Conservation (phyloP, 2,797 vertebrate species). For the Rousettus madagascariensis region DNA sequence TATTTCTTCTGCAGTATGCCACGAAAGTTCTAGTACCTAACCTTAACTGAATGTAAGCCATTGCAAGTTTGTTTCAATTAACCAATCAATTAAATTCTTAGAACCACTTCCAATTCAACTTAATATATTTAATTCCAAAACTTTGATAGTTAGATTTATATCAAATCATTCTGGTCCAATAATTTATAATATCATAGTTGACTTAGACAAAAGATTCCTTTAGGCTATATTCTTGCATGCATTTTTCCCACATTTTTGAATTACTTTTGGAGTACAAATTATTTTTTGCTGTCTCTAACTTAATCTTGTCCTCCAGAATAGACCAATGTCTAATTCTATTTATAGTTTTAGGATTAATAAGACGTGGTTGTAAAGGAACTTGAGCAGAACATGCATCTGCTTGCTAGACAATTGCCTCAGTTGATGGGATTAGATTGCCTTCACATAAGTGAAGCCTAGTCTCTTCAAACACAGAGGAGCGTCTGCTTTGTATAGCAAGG, state of each 20-base stretch:
- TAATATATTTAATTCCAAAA: background rate
- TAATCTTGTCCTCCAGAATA: background rate
- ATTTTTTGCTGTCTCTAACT: background rate
- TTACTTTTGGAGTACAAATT: background rate
- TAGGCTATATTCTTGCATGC: background rate
- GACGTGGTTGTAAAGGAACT: background rate
- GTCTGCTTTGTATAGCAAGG: background rate
- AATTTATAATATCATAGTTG: background rate
- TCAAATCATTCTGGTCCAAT: background rate
- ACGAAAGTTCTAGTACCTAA: background rate
- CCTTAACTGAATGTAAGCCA: background rate
- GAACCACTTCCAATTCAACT: background rate
- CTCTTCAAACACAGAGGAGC: background rate
- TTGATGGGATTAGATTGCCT: background rate
- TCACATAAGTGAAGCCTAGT: background rate
- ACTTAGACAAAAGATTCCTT: background rate
- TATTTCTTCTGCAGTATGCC: background rate
- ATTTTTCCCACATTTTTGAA: constrained; percentile 1
- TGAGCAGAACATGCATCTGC: background rate
- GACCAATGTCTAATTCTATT: background rate
- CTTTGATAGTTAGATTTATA: background rate
- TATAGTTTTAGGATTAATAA: background rate
- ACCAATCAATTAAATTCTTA: background rate
- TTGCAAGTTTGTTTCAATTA: background rate
- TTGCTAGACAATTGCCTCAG: background rate